Base-by-base conservation (phyloP, 2,888 invertebrate species). In the Cerastis leucographa region DNA sequence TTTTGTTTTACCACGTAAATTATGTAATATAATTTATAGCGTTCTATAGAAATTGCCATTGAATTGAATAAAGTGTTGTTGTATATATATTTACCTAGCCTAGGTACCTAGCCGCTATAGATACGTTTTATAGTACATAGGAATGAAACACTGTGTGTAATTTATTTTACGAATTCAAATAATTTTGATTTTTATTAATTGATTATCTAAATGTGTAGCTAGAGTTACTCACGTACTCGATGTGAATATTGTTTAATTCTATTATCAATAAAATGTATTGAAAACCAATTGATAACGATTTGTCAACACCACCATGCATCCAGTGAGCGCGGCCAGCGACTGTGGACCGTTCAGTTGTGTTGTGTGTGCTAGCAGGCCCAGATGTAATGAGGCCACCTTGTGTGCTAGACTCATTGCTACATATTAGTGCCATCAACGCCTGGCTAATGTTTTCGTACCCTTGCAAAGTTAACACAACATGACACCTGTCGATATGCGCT, bases 201-300 rank as follows among this genome's bases (percentile, higher is more conserved):
- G 93, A 94, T 95, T 94, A 94, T 92, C 92, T 94, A 94, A 93
- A 94, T 94, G 94, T 94, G 92, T 95, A 94, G 94, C 91, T 89
- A 94, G 93, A 91, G 88, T 91, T 93, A 86, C 88, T 91, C 90
- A 92, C 89, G 86, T 91, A 89, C 83, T 87, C 93, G 93, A 93
- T 94, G 94, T 93, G 95, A 94, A 93, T 92, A 93, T 95, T 94
- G 93, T 95, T 95, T 93, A 92, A 93, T 93, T 93, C 92, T 93
- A 93, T 93, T 94, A 92, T 92, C 90, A 94, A 94, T 88, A 94
- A 93, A 94, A 93, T 87, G 85, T 88, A 86, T 90, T 87, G 74
- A 89, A 87, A 90, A 76, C 74, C 51, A 71, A 71, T n/a, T n/a
- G n/a, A n/a, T 17, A 67, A 65, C n/a, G 66, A 72, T 74, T 81